Base-by-base conservation (phyloP, 1,140 invertebrate species). In the Cyrtorhinus lividipennis region DNA sequence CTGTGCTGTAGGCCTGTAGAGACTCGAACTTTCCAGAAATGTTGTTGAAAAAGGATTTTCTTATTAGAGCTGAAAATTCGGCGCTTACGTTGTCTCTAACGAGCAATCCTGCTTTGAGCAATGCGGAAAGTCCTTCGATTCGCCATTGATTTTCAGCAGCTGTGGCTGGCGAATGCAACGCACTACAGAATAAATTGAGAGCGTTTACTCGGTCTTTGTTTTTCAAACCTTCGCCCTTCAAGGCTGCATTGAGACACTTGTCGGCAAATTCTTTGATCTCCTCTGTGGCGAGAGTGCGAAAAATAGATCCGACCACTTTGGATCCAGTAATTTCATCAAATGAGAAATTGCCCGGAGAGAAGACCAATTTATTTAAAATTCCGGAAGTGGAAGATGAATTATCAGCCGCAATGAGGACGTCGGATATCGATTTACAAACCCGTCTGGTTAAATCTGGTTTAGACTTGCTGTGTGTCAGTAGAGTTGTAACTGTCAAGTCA, bases 41-140 rank as follows among this genome's bases (percentile, higher is more conserved):
- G 24, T 13, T 12, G 24, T 30, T 59, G 26, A 27, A 59, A 59
- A 59, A 59, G 1, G 58, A 26, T n/a, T 59, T 59, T 18, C 27
- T 59, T 24, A 59, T 59, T 2, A 30, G n/a, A 30, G n/a, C 22
- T 10, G 58, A 24, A 3, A 59, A 59, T 30, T 59, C 58, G n/a
- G 27, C 24, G 24, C 27, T 59, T 12, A 59, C 24, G 26, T 26
- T 30, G 1, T 15, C 27, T 8, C 38, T 30, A 18, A 8, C 18
- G 2, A 26, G n/a, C 13, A 59, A 30, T 1, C 58, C 26, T 2
- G 58, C 24, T 59, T 26, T 59, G 10, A 59, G 27, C 18, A 59
- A 30, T 2, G 27, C 24, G 3, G 27, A 30, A 2, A 59, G 2
- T 8, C 58, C 58, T 30, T 59, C 26, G n/a, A 59, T 8, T n/a